Conservation (phyloP, 2,888 invertebrate species). For the Trichogramma evanescens region DNA sequence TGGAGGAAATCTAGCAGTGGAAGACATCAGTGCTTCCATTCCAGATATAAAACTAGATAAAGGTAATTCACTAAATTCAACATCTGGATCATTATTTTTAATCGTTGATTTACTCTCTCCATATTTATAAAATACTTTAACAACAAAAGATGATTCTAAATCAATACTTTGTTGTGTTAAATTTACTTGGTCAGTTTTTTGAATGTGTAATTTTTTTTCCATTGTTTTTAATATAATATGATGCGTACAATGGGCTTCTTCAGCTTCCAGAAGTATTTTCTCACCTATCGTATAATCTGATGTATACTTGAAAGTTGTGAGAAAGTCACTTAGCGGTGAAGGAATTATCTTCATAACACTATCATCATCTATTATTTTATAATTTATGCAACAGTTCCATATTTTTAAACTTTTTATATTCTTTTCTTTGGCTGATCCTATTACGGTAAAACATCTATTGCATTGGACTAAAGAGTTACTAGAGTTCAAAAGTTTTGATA, state of each 20-base stretch:
- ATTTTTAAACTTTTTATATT: conserved; percentile 37
- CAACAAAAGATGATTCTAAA: conserved; percentile 28
- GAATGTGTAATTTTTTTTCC: conserved; percentile 37
- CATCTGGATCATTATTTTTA: conserved; percentile 25
- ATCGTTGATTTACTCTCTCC: conserved; percentile 26
- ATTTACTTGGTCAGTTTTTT: conserved; percentile 22
- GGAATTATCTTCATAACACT: conserved; percentile 19
- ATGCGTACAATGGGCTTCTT: conserved; percentile 28
- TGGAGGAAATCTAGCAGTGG: conserved; percentile 38
- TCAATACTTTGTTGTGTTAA: conserved; percentile 20
- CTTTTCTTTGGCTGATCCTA: conserved; percentile 29
- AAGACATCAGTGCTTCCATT: conserved; percentile 34
- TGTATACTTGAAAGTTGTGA: conserved; percentile 31
- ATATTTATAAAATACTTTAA: conserved; percentile 41
- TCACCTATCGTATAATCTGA: conserved; percentile 32
- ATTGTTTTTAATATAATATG: conserved; percentile 37
- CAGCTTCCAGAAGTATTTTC: conserved; percentile 34
- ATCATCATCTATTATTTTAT: conserved; percentile 18
- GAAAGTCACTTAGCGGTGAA: conserved; percentile 36
- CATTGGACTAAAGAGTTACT: conserved; percentile 32
- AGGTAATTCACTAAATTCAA: conserved; percentile 33
- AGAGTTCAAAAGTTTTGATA: conserved; percentile 28
- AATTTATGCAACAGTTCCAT: conserved; percentile 40
- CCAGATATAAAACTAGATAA: conserved; percentile 36
- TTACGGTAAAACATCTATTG: conserved; percentile 34